Base-by-base conservation (phyloP, 2,113 vertebrate genomes). In the Acanthochromis polyacanthus region DNA sequence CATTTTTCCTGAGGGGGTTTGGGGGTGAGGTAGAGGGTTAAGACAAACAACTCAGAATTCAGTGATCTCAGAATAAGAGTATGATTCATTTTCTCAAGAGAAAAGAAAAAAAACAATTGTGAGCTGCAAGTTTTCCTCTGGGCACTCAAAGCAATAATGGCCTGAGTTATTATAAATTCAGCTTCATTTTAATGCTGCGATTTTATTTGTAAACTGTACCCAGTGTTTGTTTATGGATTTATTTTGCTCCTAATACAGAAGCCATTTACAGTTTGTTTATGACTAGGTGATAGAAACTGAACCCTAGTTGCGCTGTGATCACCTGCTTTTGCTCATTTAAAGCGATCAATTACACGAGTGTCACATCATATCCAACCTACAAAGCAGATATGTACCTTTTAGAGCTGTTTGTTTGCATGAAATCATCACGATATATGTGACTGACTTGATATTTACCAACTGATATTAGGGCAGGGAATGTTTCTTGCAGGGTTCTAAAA, bases 41-140 rank as follows among this genome's bases (percentile, higher is more conserved):
- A 55, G 68, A 81, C 71, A 83, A 81, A 86, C 71, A 75, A 77
- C 30, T 83, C 38, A 46, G 45, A 78, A 82, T 75, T 81, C 45
- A 80, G 51, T 83, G 7, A 73, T 79, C 60, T 84, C 36, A 82
- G 77, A 89, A 59, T 70, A 79, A 62, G 46, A 71, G 64, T 74
- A 55, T 57, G 30, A 74, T 76, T 86, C 60, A 60, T 82, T 71
- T 66, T 82, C 65, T 68, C 40, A 36, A 30, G 25, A 48, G 73
- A 65, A 48, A 53, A 66, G 11, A 2, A 15, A 76, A 45, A 50
- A 82, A 22, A 17, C 15, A 70, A 38, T 66, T 71, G 22, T 46
- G 53, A 82, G 36, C 32, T 36, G 19, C 2, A 63, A 53, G 30
- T 78, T 60, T 25, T 60, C 55, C 71, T 66, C 22, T 70, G 51